phyloP scores from a whole-genome alignment of 53 echinoderm and acorn worm species.

The Mesocentrotus franciscanus region DNA sequence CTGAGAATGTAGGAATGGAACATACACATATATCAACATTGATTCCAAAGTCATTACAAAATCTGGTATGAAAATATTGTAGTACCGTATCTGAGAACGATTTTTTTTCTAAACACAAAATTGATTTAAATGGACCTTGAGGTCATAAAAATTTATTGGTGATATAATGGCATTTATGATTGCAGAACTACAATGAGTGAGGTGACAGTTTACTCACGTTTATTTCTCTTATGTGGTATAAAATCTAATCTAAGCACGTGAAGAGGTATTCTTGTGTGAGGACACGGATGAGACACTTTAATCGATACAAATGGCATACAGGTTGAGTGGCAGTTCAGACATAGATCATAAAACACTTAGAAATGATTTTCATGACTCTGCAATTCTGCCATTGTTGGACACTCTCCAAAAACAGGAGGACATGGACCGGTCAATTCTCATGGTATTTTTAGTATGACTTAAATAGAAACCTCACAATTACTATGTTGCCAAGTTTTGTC shows the following conservation, averaged over 20 bases:
- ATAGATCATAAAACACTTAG: background rate
- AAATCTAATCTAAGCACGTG: background rate
- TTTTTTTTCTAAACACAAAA: background rate
- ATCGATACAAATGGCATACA: background rate
- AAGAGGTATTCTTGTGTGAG: background rate
- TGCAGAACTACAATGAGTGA: background rate
- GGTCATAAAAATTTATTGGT: background rate
- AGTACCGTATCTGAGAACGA: too few species aligned
- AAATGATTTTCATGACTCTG: slow-evolving; percentile 12
- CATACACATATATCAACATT: too few species aligned
- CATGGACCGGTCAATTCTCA: slow-evolving; percentile 12
- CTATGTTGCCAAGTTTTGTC: background rate
- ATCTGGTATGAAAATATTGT: too few species aligned
- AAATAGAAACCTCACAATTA: background rate
- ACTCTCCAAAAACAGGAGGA: background rate
- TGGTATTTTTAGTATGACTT: background rate
- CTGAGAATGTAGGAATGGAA: too few species aligned
- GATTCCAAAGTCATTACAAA: background rate
- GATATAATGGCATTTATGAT: background rate
- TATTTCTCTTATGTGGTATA: background rate
- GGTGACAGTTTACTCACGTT: background rate
- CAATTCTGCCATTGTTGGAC: slow-evolving; percentile 7
- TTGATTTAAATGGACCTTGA: background rate
- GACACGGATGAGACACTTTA: background rate
- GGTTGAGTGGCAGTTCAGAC: background rate